These are phyloP conservation scores for Patiria pectinifera DNA, from an alignment of 53 echinoderm and acorn worm species.

Conservation along the genomic window DNA sequence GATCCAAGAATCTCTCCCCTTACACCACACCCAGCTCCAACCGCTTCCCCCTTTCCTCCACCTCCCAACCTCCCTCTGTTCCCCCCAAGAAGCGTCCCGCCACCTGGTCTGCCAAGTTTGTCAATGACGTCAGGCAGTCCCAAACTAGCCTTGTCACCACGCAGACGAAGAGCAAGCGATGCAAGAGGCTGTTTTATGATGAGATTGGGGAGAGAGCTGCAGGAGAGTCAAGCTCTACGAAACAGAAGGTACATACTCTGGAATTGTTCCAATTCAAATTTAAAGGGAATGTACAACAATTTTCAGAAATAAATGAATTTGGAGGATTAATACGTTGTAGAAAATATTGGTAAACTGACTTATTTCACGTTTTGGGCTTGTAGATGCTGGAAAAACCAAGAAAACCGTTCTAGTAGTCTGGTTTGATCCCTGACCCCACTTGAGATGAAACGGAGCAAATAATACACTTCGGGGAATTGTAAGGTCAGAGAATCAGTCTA, in stretches of 20 bases:
- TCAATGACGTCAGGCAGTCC: conserved; percentile 25
- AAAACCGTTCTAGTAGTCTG: too few relatives aligned
- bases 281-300: too few relatives aligned
- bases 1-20: not conserved
- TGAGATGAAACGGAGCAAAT: too few relatives aligned
- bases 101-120: conserved; percentile 47
- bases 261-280: not conserved
- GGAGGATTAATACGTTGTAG: too few relatives aligned
- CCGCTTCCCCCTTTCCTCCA: not conserved
- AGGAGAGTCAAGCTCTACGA: not conserved
- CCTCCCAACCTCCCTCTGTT: conserved; percentile 26
- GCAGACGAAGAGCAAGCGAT: conserved; percentile 5
- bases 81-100: conserved; percentile 29
- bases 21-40: not conserved
- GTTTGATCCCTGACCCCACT: too few relatives aligned
- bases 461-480: too few relatives aligned
- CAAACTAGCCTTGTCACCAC: not conserved
- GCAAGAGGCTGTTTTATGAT: conserved; percentile 43
- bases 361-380: too few relatives aligned
- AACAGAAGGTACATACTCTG: not conserved
- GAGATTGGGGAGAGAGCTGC: not conserved
- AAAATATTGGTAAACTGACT: too few relatives aligned
- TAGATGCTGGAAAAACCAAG: too few relatives aligned
- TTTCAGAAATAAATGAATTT: too few relatives aligned
- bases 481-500: too few relatives aligned